Percentiles rank a stretch among this genome's conserved stretches.
Conservation (phyloP, 2,888 invertebrate species). For the Leptinotarsa rubiginosa region DNA sequence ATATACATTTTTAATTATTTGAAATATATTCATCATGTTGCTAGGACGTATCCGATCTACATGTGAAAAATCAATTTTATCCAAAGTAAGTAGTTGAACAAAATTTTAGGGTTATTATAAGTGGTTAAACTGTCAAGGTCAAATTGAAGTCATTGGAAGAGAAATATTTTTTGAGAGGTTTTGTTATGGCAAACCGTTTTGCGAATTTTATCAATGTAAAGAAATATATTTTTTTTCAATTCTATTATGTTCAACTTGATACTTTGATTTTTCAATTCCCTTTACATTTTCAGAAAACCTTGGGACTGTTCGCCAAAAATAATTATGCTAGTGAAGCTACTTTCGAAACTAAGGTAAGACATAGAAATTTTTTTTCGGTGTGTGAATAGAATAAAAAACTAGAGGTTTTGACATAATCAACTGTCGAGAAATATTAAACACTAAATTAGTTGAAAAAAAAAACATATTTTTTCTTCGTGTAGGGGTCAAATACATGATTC, state of each 20-base stretch:
- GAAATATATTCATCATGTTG: conserved; percentile 58
- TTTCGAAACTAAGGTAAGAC: conserved; percentile 72
- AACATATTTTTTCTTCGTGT: neutral
- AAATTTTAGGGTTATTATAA: conserved; percentile 33
- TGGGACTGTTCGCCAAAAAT: conserved; percentile 57
- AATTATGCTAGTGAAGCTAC: conserved; percentile 73
- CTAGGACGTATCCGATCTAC: conserved; percentile 64
- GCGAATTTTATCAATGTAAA: conserved; percentile 53
- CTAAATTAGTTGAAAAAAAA: neutral
- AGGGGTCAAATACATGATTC: neutral
- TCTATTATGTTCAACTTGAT: neutral
- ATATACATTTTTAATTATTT: neutral
- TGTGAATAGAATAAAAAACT: neutral
- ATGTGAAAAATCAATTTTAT: conserved; percentile 62
- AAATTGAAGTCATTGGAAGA: conserved; percentile 52
- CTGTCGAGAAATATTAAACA: neutral
- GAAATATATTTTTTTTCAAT: conserved; percentile 33
- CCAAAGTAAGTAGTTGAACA: conserved; percentile 65
- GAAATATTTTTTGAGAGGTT: conserved; percentile 29
- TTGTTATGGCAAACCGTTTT: conserved; percentile 52
- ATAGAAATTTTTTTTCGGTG: neutral
- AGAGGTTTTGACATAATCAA: neutral
- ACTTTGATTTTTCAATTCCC: conserved; percentile 6
- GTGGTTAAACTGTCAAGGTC: conserved; percentile 50
- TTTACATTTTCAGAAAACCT: conserved; percentile 59